Evolutionary conservation across 1,140 invertebrate species (phyloP).

Genomic region (Pantala flavescens): DNA sequence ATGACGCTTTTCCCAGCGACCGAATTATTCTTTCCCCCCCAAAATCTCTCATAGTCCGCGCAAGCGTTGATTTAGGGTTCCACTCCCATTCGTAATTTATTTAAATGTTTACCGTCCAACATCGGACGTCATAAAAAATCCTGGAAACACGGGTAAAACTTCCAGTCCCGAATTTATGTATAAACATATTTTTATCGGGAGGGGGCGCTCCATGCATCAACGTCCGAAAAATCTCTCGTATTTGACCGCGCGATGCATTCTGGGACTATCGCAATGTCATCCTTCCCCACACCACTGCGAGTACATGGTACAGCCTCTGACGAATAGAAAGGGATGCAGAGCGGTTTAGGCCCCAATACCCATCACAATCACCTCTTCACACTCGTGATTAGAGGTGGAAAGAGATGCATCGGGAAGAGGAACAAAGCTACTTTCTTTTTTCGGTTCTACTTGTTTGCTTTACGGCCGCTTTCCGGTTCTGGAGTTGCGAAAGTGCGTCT

Average conservation of each 20-base stretch:
- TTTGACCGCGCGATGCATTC: not conserved
- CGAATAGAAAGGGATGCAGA: not conserved
- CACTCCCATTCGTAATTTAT: not conserved
- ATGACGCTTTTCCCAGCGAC: too few relatives aligned
- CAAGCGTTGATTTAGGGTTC: not conserved
- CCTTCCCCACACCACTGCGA: not conserved
- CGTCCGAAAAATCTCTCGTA: not conserved
- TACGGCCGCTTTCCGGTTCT: not conserved
- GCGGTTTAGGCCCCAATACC: not conserved
- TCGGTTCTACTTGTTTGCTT: conserved; percentile 1
- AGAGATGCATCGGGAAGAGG: not conserved
- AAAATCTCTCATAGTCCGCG: too few relatives aligned
- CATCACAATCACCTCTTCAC: not conserved
- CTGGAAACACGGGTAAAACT: not conserved
- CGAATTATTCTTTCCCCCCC: too few relatives aligned
- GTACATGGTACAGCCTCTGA: too few relatives aligned
- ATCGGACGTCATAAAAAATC: not conserved
- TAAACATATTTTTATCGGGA: too few relatives aligned
- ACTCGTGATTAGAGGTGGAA: conserved; percentile 1
- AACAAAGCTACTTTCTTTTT: not conserved
- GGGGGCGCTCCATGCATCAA: not conserved
- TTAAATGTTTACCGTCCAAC: not conserved
- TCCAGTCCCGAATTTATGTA: too few relatives aligned
- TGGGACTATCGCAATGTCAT: conserved; percentile 8
- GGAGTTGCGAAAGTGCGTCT: not conserved